Base-by-base conservation (phyloP, 2,797 vertebrate species). In the Borostomias antarcticus region DNA sequence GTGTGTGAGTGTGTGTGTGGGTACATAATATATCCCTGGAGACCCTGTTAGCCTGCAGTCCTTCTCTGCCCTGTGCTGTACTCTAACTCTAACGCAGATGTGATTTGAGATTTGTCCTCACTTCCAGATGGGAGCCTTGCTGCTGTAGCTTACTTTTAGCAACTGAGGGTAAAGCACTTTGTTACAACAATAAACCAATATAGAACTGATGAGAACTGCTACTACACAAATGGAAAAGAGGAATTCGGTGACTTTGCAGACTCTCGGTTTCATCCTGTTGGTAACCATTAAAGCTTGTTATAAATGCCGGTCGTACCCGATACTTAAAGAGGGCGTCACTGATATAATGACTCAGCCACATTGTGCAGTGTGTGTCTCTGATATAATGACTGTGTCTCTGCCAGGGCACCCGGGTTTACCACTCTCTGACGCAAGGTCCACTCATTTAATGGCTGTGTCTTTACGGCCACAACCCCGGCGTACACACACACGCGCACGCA, bases 301-400 rank as follows among this genome's bases (percentile, higher is more conserved):
- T 76, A 66, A 77, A 77, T 54, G 66, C 72, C 57, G 66, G 68
- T 72, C 68, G 71, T 54, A 71, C 62, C 58, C 47, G 54, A 58
- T 52, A 66, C 69, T 82, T 71, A 71, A 75, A 79, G 58, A 64
- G 48, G 61, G 53, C 72, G 63, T 73, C 35, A 71, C 60, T 68
- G 29, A 73, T 72, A 75, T 66, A 78, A 76, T 79, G 78, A 81
- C 63, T 73, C 64, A 66, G 66, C 9, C 64, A n/a, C 32, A 8
- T 3, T 32, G 45, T 21, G 25, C 13, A 11, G 8, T 45, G 54
- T 32, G 45, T 62, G 32, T 30, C 51, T 54, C 3, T 37, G n/a
- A n/a, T 17, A 66, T 28, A 2, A 33, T 4, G 32, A 33, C 5
- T 5, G 32, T 33, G 32, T 33, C 5, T 33, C 5, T 1, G 32